Percentiles rank a stretch among this genome's conserved stretches.
phyloP scores from a whole-genome alignment of 92 coral and sea anemone species.

The Bergia puertoricense region DNA sequence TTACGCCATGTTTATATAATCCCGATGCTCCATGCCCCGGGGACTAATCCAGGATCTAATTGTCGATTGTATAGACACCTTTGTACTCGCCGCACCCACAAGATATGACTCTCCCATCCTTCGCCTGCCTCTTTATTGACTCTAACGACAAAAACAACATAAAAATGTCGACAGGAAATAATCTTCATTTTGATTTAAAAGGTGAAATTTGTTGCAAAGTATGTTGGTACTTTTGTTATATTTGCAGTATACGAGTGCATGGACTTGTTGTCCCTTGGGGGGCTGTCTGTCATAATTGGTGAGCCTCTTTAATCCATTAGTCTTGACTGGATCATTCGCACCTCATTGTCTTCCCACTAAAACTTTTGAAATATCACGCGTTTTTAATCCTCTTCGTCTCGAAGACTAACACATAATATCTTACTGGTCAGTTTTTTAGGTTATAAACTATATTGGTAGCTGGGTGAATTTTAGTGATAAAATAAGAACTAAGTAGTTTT shows the following conservation, averaged over 20 bases:
- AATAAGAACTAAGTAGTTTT: not conserved
- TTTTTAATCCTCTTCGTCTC: not conserved
- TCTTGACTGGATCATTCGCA: conserved; percentile 8
- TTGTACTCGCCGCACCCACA: conserved; percentile 72
- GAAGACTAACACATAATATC: not conserved
- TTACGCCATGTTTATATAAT: conserved; percentile 74
- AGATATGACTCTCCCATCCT: not conserved
- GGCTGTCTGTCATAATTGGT: conserved; percentile 46
- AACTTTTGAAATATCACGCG: not conserved
- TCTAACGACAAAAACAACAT: not conserved
- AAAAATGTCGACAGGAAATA: not conserved
- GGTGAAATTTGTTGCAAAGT: conserved; percentile 12
- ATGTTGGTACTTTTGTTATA: not conserved
- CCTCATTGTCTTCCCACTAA: conserved; percentile 31
- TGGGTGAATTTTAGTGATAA: not conserved
- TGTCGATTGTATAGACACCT: conserved; percentile 72
- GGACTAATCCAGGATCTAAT: conserved; percentile 68
- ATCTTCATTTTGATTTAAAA: not conserved
- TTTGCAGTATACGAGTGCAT: conserved; percentile 10
- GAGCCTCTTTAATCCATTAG: conserved; percentile 47
- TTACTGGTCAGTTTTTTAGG: not conserved
- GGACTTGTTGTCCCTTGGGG: conserved; percentile 19
- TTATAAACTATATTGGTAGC: not conserved
- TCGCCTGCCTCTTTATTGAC: conserved; percentile 41
- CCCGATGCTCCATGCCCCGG: conserved; percentile 63